phyloP scores from a whole-genome alignment of 2,113 vertebrate genomes.

The Zapornia atra region DNA sequence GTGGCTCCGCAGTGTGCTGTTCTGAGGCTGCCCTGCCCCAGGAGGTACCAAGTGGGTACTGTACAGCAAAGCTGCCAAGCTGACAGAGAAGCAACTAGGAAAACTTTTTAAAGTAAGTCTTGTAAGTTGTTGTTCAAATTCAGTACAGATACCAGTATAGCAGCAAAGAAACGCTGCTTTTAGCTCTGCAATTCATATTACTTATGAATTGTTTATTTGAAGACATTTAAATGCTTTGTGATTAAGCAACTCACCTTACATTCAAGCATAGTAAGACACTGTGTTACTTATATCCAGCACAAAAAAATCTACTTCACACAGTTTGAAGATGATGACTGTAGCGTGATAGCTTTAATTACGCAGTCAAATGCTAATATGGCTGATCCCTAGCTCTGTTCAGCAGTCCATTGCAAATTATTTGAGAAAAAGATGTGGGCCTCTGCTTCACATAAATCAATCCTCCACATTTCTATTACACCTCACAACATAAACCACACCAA shows the following conservation, averaged over 20 bases:
- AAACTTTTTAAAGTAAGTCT: not conserved
- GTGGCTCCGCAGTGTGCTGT: not conserved
- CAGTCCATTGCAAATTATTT: not conserved
- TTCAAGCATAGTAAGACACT: not conserved
- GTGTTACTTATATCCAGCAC: not conserved
- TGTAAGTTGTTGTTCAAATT: not conserved
- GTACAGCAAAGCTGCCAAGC: not conserved
- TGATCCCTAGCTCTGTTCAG: not conserved
- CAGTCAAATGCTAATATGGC: not conserved
- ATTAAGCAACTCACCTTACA: not conserved
- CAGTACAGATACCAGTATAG: not conserved
- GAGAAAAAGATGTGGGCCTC: not conserved
- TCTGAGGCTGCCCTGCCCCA: not conserved
- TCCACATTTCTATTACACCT: not conserved
- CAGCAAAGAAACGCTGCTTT: not conserved
- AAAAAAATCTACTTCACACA: not conserved
- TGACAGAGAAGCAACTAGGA: not conserved
- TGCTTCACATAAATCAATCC: not conserved
- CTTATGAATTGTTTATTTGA: not conserved
- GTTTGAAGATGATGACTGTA: not conserved
- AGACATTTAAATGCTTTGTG: not conserved
- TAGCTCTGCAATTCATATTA: not conserved
- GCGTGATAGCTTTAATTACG: not conserved
- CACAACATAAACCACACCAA: not conserved
- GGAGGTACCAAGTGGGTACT: not conserved